These are phyloP conservation scores for Petromus typicus DNA, from an alignment of 2,113 vertebrate genomes.

Conservation along the genomic window DNA sequence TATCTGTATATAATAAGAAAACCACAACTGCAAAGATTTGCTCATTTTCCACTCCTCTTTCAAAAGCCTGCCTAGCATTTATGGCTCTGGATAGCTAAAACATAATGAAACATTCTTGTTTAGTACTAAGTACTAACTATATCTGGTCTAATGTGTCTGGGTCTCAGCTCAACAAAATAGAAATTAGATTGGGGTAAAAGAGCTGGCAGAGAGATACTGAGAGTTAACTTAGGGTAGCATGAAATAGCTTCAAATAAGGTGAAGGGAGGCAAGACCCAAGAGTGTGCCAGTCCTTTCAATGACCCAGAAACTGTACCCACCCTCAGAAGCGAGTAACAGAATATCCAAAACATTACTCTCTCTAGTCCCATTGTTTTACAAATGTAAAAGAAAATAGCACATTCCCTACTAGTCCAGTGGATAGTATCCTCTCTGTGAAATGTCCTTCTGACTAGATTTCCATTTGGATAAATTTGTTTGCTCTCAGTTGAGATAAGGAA, in stretches of 20 bases:
- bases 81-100: slow-evolving; percentile 22
- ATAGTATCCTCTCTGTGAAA: slow-evolving; percentile 56
- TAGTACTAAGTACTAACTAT: slow-evolving; percentile 39
- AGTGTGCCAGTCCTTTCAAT: slow-evolving; percentile 60
- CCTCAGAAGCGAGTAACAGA: slow-evolving; percentile 65
- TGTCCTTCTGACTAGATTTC: slow-evolving; percentile 43
- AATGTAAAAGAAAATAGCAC: slow-evolving; percentile 62
- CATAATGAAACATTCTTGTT: slow-evolving; percentile 40
- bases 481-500: background rate
- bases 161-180: slow-evolving; percentile 6
- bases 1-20: slow-evolving; percentile 9
- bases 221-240: background rate
- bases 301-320: slow-evolving; percentile 76
- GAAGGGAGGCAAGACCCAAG: background rate
- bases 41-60: background rate
- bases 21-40: slow-evolving; percentile 2
- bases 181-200: slow-evolving; percentile 30
- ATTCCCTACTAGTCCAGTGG: slow-evolving; percentile 33
- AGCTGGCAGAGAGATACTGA: background rate
- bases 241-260: background rate
- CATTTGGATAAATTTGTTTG: slow-evolving; percentile 25
- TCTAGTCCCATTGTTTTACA: slow-evolving; percentile 59
- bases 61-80: background rate
- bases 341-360: slow-evolving; percentile 64
- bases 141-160: slow-evolving; percentile 38